A percentile compares a stretch with the other conserved stretches of the same genome.
Evolutionary conservation across 2,888 invertebrate genomes (phyloP).

Genomic region (Drosophila austrosaltans): DNA sequence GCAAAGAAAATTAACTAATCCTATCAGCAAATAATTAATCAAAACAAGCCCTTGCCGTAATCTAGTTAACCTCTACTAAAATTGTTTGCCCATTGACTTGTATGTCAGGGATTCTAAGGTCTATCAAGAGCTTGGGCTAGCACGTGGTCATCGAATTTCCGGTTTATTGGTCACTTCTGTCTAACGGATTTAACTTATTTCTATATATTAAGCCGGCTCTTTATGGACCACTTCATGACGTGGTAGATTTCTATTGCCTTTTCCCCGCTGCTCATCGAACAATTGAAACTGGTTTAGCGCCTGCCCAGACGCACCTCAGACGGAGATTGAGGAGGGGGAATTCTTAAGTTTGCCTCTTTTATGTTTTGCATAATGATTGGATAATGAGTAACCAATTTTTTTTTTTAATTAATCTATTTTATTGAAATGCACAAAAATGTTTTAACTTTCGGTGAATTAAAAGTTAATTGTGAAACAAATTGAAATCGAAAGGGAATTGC

Average conservation of each 20-base stretch:
- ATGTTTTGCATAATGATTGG: conserved; percentile 35
- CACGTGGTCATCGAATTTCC: conserved; percentile 53
- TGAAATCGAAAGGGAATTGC: conserved; percentile 48
- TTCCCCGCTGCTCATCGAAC: conserved; percentile 35
- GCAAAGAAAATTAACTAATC: conserved; percentile 60
- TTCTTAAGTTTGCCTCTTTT: conserved; percentile 39
- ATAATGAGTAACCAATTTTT: conserved; percentile 46
- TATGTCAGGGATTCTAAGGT: conserved; percentile 27
- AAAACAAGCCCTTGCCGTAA: conserved; percentile 30
- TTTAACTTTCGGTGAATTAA: neutral
- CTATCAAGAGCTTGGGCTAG: conserved; percentile 2
- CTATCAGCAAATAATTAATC: conserved; percentile 58
- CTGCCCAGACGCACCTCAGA: conserved; percentile 64
- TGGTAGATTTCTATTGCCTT: conserved; percentile 18
- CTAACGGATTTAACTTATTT: conserved; percentile 37
- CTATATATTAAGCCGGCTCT: conserved; percentile 51
- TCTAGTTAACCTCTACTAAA: conserved; percentile 11
- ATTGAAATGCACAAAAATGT: conserved; percentile 27
- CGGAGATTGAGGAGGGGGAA: conserved; percentile 49
- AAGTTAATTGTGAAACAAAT: conserved; percentile 24
- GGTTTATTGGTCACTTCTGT: conserved; percentile 38
- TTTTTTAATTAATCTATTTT: conserved; percentile 40
- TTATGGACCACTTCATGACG: conserved; percentile 29
- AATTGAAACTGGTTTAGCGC: conserved; percentile 58
- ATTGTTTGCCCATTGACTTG: conserved; percentile 19